Evolutionary conservation across 2,113 vertebrate genomes (phyloP).

Genomic region (Ptilorrhoa leucosticta): DNA sequence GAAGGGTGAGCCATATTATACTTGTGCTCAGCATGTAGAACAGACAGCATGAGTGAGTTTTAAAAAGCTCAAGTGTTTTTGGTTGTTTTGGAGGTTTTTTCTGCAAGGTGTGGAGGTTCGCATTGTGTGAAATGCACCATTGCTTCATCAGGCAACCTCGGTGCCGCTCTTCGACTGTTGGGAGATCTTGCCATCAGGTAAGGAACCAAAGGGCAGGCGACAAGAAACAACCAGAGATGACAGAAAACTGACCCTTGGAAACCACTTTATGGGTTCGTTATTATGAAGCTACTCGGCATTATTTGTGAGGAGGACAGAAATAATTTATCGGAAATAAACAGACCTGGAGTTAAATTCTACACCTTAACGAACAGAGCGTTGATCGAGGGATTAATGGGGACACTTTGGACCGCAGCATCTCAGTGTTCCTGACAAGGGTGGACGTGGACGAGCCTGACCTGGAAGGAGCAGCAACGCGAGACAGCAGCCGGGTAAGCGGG

Average conservation of each 20-base stretch:
- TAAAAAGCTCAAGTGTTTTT: neutral
- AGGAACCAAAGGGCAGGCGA: accelerated
- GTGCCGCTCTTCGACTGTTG: accelerated
- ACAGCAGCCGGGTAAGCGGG: too few species aligned
- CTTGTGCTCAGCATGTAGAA: neutral
- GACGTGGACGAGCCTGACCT: accelerated
- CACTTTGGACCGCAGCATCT: neutral
- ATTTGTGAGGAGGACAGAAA: neutral
- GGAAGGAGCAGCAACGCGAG: accelerated
- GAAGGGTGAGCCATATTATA: neutral
- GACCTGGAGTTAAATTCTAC: neutral
- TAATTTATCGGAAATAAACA: accelerated
- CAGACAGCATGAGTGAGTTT: neutral
- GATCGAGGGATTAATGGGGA: neutral
- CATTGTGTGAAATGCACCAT: accelerated
- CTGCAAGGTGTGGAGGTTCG: accelerated
- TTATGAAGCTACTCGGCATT: accelerated
- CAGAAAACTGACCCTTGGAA: neutral
- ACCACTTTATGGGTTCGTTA: accelerated
- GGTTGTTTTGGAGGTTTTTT: neutral
- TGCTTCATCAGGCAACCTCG: neutral
- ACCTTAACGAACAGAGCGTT: accelerated
- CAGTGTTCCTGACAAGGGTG: accelerated
- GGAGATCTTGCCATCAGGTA: too few species aligned
- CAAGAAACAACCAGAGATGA: neutral